Base-by-base conservation (phyloP, 2,797 vertebrate genomes). In the Platyrinchus mystaceus region DNA sequence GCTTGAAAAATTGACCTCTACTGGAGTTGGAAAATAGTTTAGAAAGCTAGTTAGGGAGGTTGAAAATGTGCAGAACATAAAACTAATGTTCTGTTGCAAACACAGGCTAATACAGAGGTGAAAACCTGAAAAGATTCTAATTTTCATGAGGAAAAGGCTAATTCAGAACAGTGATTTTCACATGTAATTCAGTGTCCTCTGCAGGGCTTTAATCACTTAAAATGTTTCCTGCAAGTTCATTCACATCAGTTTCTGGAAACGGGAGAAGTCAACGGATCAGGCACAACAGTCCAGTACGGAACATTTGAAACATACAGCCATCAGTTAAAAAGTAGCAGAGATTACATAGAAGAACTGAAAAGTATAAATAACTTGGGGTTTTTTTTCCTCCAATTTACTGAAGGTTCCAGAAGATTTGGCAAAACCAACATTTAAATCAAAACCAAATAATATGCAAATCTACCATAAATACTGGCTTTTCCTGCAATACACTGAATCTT, bases 281-380 rank as follows among this genome's bases (percentile, higher is more conserved):
- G n/a, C 16, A 66, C 22, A 84, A 7, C 9, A 47, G 20, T 10
- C 39, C 21, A 26, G 7, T 39, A 15, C n/a, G 26, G 84, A 76
- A 67, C 43, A 67, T 63, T 0, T 28, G 17, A 70, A 69, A 53
- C 32, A 27, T 4, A 43, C 3, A 39, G 41, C n/a, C 26, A 52
- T 16, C 20, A 37, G 2, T 41, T 37, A 37, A 74, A 55, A 80
- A 30, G 28, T 9, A 83, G 28, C 10, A 77, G 39, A 66, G 39
- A 69, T 67, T 37, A 34, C 0, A 2, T 0, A 44, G 30, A 59
- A 59, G 10, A 84, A 37, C 3, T 21, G 23, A 79, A 39, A 43
- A 78, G 9, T 20, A 12, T 22, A 4, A 63, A 52, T 56, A 84
- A 49, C 11, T 9, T 44, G 7, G 11, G 0, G 0, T 6, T n/a